Evolutionary conservation across 1,140 invertebrate species (phyloP), one percentile per base, ranked within the genome.

Genomic region (Formica selysi): DNA sequence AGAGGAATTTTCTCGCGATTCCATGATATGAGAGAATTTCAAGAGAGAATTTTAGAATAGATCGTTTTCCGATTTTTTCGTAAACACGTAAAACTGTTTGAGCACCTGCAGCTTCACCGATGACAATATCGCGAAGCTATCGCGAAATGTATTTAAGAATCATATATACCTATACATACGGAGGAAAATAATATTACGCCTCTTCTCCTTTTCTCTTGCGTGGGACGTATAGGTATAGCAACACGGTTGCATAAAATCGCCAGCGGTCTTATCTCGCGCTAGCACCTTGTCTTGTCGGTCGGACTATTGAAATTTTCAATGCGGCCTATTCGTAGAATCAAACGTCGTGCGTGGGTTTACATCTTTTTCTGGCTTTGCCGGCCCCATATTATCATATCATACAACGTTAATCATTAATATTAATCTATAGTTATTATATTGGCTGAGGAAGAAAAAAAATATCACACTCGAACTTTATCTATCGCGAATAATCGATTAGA

Each of bases 161-260:
- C 29, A 19, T 38, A 76, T 13, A 5, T 41, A 78, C 1, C 13
- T 36, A 74, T 13, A 4, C 38, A 65, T 3, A 22, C n/a, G 44
- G 32, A 54, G 32, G 16, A 57, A 80, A 36, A 57, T 80, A 80
- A 51, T 65, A 68, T 68, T 54, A 68, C 41, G 44, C n/a, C n/a
- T 78, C 54, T 22, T 41, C 26, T 54, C n/a, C 54, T 13, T 80
- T 13, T 26, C n/a, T 13, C 19, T 79, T 36, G 13, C 29, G 44
- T 29, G 26, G 3, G 36, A 10, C 29, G 41, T 48, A 22, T 80
- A 32, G 76, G 29, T 79, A 29, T 54, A 68, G 54, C 76, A 26
- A 19, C 74, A 54, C 19, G 32, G n/a, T 67, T 79, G 76, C 62
- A 54, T 68, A 79, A 79, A 79, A 68, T 79, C 44, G 41, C 62